phyloP scores from a whole-genome alignment of 2,113 vertebrate genomes.

The Platysternon megacephalum region DNA sequence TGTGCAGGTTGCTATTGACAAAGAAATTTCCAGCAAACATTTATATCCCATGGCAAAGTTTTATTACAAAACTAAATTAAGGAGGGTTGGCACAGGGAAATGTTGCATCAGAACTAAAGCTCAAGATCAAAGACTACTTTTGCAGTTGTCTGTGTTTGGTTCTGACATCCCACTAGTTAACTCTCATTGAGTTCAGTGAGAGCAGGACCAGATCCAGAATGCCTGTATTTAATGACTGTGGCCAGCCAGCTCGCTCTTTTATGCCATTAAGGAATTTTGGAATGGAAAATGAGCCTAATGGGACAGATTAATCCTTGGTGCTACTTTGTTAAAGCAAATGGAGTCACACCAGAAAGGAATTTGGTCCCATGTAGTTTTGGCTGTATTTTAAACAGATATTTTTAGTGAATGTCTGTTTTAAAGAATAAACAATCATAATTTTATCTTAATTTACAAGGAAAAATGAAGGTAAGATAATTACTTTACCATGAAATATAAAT shows the following conservation, averaged over 20 bases:
- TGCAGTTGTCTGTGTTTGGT: constrained; percentile 20
- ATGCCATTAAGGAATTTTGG: constrained; percentile 70
- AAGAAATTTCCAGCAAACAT: constrained; percentile 16
- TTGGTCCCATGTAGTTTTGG: neutral
- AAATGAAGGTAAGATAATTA: neutral
- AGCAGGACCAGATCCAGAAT: neutral
- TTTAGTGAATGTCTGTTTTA: constrained; percentile 16
- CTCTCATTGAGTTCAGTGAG: constrained; percentile 47
- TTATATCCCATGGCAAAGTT: constrained; percentile 3
- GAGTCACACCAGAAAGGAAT: constrained; percentile 36
- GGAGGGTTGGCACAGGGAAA: neutral
- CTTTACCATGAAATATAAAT: neutral
- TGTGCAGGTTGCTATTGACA: constrained; percentile 17
- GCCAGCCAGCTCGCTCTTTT: constrained; percentile 21
- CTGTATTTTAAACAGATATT: constrained; percentile 24
- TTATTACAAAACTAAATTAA: constrained; percentile 11
- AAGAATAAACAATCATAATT: neutral
- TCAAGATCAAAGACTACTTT: constrained; percentile 48
- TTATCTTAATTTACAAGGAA: neutral
- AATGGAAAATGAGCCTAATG: constrained; percentile 52
- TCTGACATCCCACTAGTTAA: constrained; percentile 17
- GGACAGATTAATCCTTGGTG: neutral
- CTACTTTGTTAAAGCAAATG: constrained; percentile 35
- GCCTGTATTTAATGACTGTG: constrained; percentile 49
- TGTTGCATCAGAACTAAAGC: constrained; percentile 4